Base-by-base conservation (phyloP, 2,113 vertebrate species). In the Callorhinus ursinus region DNA sequence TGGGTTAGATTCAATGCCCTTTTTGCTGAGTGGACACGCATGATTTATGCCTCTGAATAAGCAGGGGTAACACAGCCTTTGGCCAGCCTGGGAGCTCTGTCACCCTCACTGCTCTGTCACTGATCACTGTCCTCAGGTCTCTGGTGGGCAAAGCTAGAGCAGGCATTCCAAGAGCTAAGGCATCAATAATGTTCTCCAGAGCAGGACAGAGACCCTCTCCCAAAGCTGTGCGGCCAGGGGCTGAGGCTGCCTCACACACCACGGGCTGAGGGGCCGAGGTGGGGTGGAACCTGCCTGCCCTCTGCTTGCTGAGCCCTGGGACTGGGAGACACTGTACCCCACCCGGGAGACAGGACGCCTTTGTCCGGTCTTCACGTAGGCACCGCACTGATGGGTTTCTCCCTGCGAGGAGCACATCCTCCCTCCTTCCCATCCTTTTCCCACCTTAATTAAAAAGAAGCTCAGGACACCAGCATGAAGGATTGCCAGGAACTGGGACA, bases 191-290 rank as follows among this genome's bases (percentile, higher is more conserved):
- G 26, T 16, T 82, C 26, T 80, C 46, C 28, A 69, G 69, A 90
- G 13, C 7, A n/a, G 55, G 10, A 3, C 26, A 49, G 49, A 92
- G 39, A 24, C 14, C 18, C 22, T 72, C 36, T 26, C 9, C 6
- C 53, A 33, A 49, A 53, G n/a, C 55, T 33, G 2, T 2, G 4
- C 69, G 14, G 4, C 4, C 80, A 7, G 5, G 18, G 26, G 4
- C 72, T 31, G 33, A 31, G 16, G 49, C 14, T 16, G 21, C 71
- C 22, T 84, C 46, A 14, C 36, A 5, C 24, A 46, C 7, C 24
- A 57, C 4, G 3, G 10, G 0, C 53, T 5, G 1, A 61, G 61
- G 39, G 36, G 16, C 13, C 1, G 0, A 67, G 19, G 0, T 1
- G 51, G 3, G 55, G 31, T 71, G 31, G 39, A 19, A 53, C 28